phyloP scores from a whole-genome alignment of 1,140 invertebrate genomes.

The Atta colombica region DNA sequence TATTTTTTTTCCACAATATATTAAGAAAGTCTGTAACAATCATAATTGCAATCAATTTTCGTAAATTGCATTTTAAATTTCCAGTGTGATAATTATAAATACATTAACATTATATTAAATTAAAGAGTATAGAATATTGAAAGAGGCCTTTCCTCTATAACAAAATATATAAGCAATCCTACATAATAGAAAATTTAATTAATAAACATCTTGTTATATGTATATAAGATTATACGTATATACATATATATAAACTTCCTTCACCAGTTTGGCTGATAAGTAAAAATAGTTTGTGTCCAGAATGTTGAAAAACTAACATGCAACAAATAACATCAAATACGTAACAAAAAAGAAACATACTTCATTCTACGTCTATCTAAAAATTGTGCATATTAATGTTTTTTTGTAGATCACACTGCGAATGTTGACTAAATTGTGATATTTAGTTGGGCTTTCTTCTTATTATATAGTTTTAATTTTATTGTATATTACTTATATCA shows the following conservation, averaged over 20 bases:
- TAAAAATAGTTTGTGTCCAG: slow-evolving; percentile 34
- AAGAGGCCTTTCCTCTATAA: neutral
- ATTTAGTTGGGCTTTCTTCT: neutral
- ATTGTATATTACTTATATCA: neutral
- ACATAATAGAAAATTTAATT: slow-evolving; percentile 26
- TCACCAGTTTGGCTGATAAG: slow-evolving; percentile 65
- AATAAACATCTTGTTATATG: slow-evolving; percentile 14
- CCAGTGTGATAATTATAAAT: slow-evolving; percentile 18
- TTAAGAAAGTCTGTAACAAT: neutral
- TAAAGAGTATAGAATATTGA: neutral
- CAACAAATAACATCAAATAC: slow-evolving; percentile 56
- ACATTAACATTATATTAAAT: neutral
- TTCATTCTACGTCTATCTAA: slow-evolving; percentile 43
- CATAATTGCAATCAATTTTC: neutral
- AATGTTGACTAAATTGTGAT: slow-evolving; percentile 13
- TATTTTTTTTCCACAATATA: neutral
- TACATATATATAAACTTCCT: slow-evolving; percentile 37
- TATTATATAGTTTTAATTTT: slow-evolving; percentile 22
- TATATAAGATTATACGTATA: too few relatives aligned
- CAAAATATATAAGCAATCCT: neutral
- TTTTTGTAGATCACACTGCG: slow-evolving; percentile 24
- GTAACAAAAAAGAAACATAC: slow-evolving; percentile 25
- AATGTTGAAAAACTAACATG: slow-evolving; percentile 61
- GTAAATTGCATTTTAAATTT: neutral
- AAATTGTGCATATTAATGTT: slow-evolving; percentile 36